Percentiles rank a stretch among this genome's conserved stretches.
These are phyloP conservation scores for Hirudo medicinalis DNA, from an alignment of 1,140 invertebrate genomes.

Conservation along the genomic window DNA sequence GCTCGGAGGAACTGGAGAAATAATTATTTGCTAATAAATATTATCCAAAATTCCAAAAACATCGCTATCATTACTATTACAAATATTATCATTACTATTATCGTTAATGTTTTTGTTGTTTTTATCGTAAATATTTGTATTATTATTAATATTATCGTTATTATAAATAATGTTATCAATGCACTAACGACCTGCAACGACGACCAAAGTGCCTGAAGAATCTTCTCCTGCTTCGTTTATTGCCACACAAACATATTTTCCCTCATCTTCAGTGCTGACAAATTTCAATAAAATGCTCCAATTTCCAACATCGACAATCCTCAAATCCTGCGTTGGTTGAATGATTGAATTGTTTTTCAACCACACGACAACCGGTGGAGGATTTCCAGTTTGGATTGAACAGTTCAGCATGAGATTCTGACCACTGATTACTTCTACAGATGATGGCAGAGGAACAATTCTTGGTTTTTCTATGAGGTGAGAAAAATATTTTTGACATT, in stretches of 20 bases:
- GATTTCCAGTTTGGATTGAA: slow-evolving; percentile 1
- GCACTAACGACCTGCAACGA: neutral
- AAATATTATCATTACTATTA: neutral
- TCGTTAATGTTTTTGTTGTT: no score
- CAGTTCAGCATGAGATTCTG: neutral
- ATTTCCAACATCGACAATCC: neutral
- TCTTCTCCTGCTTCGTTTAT: neutral
- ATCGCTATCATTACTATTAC: neutral
- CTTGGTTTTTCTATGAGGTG: neutral
- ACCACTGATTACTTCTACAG: neutral
- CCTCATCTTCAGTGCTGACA: neutral
- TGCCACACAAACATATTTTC: neutral
- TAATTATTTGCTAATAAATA: no score
- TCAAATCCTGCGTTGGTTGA: neutral
- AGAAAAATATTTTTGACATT: neutral
- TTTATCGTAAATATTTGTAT: neutral
- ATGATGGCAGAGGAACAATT: neutral
- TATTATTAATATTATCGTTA: neutral
- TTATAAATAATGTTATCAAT: neutral
- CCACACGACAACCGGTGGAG: neutral
- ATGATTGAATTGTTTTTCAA: slow-evolving; percentile 5
- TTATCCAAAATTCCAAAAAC: neutral
- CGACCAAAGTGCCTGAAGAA: neutral
- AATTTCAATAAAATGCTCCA: neutral
- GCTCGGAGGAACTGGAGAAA: neutral